Conservation (phyloP, 1,140 invertebrate genomes). For the Drosophila nebulosa region DNA sequence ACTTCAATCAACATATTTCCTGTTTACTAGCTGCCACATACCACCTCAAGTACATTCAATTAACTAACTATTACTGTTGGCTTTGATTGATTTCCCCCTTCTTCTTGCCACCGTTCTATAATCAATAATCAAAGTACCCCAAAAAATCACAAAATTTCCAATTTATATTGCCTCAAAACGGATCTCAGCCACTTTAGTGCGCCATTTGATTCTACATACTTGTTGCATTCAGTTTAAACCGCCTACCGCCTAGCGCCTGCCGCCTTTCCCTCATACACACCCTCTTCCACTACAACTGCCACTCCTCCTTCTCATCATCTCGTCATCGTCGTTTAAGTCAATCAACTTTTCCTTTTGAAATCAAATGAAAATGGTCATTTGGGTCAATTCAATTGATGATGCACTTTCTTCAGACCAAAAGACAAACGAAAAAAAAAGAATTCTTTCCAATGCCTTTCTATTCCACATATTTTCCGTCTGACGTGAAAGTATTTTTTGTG, state of each 20-base stretch:
- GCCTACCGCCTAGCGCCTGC: constrained; percentile 17
- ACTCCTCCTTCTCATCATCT: constrained; percentile 26
- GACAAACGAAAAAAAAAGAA: constrained; percentile 11
- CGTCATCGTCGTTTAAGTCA: constrained; percentile 58
- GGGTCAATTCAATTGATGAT: constrained; percentile 69
- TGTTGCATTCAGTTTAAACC: constrained; percentile 51
- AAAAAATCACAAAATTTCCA: constrained; percentile 14
- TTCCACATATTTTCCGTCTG: constrained; percentile 12
- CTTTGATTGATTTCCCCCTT: not conserved
- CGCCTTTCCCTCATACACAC: not conserved
- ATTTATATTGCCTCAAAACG: constrained; percentile 24
- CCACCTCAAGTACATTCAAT: not conserved
- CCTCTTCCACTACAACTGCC: not conserved
- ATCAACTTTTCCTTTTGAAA: constrained; percentile 77
- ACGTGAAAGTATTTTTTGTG: constrained; percentile 63
- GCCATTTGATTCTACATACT: constrained; percentile 30
- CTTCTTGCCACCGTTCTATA: not conserved
- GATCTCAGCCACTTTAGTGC: constrained; percentile 31
- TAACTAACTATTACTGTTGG: not conserved
- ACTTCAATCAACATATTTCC: not conserved
- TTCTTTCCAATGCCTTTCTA: constrained; percentile 50
- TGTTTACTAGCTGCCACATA: not conserved
- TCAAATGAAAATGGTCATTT: constrained; percentile 71
- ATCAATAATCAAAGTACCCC: not conserved
- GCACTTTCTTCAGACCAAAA: constrained; percentile 60